phyloP scores from a whole-genome alignment of 2,797 vertebrate genomes.

The Ambastaia sidthimunki region DNA sequence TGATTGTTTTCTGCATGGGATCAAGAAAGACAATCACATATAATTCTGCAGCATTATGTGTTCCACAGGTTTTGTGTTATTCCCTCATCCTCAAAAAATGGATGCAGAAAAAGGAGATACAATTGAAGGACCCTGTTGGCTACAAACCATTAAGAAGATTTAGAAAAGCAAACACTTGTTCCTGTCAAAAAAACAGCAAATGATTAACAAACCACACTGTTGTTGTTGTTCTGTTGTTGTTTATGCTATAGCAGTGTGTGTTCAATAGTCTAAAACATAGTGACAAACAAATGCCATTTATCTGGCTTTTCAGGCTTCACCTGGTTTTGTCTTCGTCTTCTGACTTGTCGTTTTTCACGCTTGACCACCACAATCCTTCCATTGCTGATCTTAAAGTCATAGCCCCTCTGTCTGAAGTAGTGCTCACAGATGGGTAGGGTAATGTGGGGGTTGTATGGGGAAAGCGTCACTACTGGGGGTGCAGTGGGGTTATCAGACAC shows the following conservation, averaged over 20 bases:
- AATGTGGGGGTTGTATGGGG: constrained; percentile 3
- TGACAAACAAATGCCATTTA: not conserved
- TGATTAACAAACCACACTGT: not conserved
- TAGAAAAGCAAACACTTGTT: no score
- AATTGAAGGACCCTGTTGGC: no score
- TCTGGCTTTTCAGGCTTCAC: constrained; percentile 46
- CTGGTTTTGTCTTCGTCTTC: constrained; percentile 64
- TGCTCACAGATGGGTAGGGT: constrained; percentile 80
- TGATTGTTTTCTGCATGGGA: constrained; percentile 61
- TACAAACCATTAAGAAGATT: no score
- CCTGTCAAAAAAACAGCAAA: no score
- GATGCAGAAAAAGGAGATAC: no score
- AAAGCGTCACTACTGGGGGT: not conserved
- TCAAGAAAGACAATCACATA: not conserved
- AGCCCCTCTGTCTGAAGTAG: constrained; percentile 83
- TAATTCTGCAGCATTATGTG: not conserved
- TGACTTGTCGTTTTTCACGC: constrained; percentile 67
- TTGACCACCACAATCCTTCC: constrained; percentile 80
- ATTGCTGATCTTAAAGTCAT: constrained; percentile 79
- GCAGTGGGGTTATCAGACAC: not conserved
- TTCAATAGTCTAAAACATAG: not conserved
- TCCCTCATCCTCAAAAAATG: no score
- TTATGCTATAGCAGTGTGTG: no score
- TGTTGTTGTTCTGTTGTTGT: no score
- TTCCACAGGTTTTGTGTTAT: no score